Evolutionary conservation across 1,140 invertebrate species (phyloP), one percentile per base, ranked within the genome.

Genomic region (Drosophila sturtevanti): DNA sequence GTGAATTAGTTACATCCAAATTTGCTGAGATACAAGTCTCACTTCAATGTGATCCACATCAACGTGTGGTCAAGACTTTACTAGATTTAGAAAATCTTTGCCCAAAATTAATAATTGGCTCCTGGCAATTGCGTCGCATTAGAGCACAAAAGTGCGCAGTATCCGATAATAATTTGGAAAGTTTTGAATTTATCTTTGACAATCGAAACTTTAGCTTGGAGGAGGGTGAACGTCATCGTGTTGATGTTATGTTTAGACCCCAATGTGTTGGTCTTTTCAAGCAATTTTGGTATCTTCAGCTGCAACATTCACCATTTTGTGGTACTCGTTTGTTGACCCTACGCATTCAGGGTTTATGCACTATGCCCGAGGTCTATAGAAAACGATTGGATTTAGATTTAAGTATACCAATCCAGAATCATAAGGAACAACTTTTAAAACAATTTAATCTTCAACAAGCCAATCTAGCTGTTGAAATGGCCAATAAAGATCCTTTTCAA

Each of bases 201-300:
- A 41, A 41, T 35, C 34, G 1, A n/a, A 63, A 4, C 41, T 82
- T 81, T 14, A 51, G 64, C 0, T 24, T 87, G 51, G 24, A 77
- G 21, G 72, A 82, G 0, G 31, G 22, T 2, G 27, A 63, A 0
- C 16, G 48, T 2, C 79, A 76, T 1, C 55, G 73, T 16, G 52
- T 91, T 16, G 58, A 69, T 5, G 72, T 81, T 6, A 35, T 82
- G 35, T 91, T 70, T 27, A 71, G 74, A 38, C 89, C 89, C 1
- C 14, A n/a, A 0, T 0, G 0, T 9, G 81, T 86, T 52, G 81
- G 81, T 2, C 12, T 86, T 0, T 68, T 37, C 7, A 81, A 79
- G 48, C 73, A 73, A n/a, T 37, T 48, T 2, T 84, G 68, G 68
- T 31, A n/a, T 22, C 5, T 89, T 4, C 54, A 44, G 14, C 5